Percentiles rank a stretch among this genome's conserved stretches.
Conservation (phyloP, 2,113 vertebrate species). For the Labeo rohita region DNA sequence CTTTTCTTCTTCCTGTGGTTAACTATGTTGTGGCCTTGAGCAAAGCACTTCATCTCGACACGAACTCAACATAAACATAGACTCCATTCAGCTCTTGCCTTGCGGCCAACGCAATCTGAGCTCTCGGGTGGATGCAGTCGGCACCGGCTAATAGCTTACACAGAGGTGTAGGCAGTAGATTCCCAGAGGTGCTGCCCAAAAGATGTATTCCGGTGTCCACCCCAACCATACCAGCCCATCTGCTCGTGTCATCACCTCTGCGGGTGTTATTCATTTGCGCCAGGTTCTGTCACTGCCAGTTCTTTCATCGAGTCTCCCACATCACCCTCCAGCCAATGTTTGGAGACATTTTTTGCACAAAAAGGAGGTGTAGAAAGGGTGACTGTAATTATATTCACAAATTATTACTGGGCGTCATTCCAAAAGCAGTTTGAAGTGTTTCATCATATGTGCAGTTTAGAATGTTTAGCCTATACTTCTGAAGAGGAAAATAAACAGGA, state of each 20-base stretch:
- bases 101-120: background rate
- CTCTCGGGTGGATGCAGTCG: background rate
- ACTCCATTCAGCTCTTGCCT: slow-evolving; percentile 15
- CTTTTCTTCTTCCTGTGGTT: background rate
- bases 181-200: background rate
- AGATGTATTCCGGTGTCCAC: slow-evolving; percentile 11
- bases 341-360: slow-evolving; percentile 38
- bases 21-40: slow-evolving; percentile 21
- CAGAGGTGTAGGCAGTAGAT: background rate
- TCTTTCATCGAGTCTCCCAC: slow-evolving; percentile 13
- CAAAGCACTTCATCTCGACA: slow-evolving; percentile 11
- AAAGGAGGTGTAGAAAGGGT: slow-evolving; percentile 54
- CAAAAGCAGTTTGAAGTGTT: slow-evolving; percentile 46
- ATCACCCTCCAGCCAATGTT: background rate
- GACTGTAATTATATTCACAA: slow-evolving; percentile 56
- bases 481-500: slow-evolving; percentile 57
- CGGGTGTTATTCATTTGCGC: slow-evolving; percentile 11
- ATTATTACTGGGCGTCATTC: slow-evolving; percentile 58
- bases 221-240: background rate
- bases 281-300: background rate
- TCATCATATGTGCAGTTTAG: slow-evolving; percentile 51
- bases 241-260: slow-evolving; percentile 20
- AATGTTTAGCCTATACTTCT: slow-evolving; percentile 53
- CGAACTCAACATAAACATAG: background rate
- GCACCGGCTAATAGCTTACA: background rate